Evolutionary conservation across 2,113 vertebrate species (phyloP).

Genomic region (Furnarius figulus): DNA sequence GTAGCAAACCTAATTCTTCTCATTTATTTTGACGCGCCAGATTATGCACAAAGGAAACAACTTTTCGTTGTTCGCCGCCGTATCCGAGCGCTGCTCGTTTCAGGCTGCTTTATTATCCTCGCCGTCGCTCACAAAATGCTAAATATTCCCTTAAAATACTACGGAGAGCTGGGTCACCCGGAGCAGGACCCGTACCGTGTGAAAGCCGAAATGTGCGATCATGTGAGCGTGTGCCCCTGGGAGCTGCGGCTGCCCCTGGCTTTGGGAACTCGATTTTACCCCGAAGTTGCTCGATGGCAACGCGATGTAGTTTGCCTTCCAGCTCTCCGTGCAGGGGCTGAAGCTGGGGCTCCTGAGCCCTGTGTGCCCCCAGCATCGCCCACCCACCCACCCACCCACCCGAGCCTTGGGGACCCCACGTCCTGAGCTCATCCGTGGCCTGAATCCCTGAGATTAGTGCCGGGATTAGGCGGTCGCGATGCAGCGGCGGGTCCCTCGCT

Average conservation of each 20-base stretch:
- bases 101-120: not conserved
- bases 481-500: not conserved
- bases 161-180: not conserved
- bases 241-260: not conserved
- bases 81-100: not conserved
- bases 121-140: not conserved
- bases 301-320: rapidly evolving
- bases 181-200: not conserved
- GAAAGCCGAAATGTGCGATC: not conserved
- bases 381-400: not conserved
- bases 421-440: not conserved
- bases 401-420: not conserved
- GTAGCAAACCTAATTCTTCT: not conserved
- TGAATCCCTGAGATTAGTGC: slow-evolving; percentile 39
- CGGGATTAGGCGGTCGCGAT: not conserved
- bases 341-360: not conserved
- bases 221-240: not conserved
- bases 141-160: not conserved
- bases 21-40: not conserved
- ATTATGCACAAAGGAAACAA: not conserved
- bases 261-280: not conserved
- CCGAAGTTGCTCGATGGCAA: not conserved
- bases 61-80: not conserved
- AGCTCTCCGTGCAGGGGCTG: rapidly evolving
- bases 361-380: not conserved